Conservation (phyloP, 2,888 invertebrate genomes). For the Caenorhabditis zanzibari region DNA sequence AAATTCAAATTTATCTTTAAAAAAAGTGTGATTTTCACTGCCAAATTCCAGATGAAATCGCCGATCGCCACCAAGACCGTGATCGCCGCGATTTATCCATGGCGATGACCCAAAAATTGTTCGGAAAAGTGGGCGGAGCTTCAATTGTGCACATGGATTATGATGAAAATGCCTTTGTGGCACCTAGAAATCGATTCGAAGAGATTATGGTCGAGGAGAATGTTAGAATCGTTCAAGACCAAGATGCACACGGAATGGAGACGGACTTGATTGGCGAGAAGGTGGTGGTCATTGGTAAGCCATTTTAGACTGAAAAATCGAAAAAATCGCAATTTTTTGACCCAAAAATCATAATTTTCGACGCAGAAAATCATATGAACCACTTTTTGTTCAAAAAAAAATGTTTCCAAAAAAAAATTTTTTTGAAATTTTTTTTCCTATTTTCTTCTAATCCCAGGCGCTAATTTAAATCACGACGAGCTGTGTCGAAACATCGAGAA, state of each 20-base stretch:
- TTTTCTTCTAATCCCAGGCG: background rate
- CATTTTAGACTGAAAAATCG: background rate
- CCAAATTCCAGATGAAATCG: conserved; percentile 32
- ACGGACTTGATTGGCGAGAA: conserved; percentile 5
- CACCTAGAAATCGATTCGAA: conserved; percentile 50
- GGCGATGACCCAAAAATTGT: conserved; percentile 50
- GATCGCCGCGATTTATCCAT: conserved; percentile 36
- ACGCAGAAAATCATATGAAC: background rate
- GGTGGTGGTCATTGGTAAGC: conserved; percentile 13
- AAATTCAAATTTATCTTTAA: no score
- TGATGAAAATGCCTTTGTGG: conserved; percentile 29
- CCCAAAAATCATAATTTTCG: background rate
- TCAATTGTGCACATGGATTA: background rate
- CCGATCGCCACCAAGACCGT: background rate
- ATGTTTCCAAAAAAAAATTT: background rate
- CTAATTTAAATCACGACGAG: conserved; percentile 45
- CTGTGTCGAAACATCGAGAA: conserved; percentile 29
- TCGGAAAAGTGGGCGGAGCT: conserved; percentile 18
- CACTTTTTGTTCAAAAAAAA: background rate
- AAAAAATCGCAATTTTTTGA: background rate
- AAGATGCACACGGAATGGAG: no score
- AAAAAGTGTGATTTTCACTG: background rate
- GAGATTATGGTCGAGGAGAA: conserved; percentile 31
- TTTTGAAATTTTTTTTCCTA: background rate
- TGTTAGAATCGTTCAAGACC: conserved; percentile 20